These are phyloP conservation scores for Acanthis flammea DNA, from an alignment of 2,797 vertebrate genomes.

Conservation along the genomic window DNA sequence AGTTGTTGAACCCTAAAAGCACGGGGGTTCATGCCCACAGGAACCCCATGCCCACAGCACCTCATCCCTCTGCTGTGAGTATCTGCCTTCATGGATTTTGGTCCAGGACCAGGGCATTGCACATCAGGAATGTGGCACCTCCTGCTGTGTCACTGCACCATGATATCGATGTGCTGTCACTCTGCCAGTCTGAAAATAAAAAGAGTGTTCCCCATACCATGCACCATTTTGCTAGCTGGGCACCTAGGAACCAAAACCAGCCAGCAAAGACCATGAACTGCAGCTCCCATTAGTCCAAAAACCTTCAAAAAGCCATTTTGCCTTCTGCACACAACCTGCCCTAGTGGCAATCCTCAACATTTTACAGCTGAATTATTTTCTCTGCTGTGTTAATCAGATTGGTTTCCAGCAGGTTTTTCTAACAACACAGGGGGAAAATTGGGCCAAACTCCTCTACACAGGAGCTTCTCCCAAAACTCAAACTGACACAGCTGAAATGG, in stretches of 20 bases:
- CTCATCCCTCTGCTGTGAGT: neutral
- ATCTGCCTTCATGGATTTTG: neutral
- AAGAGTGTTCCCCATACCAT: rapidly evolving
- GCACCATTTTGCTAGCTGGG: neutral
- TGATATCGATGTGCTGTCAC: neutral
- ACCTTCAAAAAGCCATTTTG: neutral
- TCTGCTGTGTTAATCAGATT: neutral
- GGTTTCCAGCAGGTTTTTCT: constrained; percentile 1
- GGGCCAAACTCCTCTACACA: neutral
- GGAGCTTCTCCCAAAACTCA: neutral
- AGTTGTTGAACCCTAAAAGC: neutral
- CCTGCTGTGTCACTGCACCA: neutral
- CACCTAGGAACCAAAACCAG: neutral
- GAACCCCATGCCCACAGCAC: neutral
- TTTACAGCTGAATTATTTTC: neutral
- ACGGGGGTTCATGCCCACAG: too few relatives aligned
- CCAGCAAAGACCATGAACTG: neutral
- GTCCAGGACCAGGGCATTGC: neutral
- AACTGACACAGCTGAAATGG: neutral
- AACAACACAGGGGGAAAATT: neutral
- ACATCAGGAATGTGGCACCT: neutral
- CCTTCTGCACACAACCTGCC: neutral
- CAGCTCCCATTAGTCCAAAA: neutral
- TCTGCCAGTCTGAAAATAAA: neutral
- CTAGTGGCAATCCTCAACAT: neutral